Conservation (phyloP, 2,888 invertebrate species). For the Apamea monoglypha region DNA sequence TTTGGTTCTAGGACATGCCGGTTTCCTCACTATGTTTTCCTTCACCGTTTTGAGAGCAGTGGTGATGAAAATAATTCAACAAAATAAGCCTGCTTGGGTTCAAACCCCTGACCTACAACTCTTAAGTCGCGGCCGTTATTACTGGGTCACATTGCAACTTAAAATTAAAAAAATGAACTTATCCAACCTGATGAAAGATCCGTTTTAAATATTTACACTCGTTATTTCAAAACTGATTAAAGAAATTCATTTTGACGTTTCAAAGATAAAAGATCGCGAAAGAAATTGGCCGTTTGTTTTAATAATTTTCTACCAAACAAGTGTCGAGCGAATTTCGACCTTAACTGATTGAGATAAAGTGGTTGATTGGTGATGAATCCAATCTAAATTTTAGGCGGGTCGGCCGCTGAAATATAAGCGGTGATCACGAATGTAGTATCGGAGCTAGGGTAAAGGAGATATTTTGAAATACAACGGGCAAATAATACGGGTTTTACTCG, state of each 20-base stretch:
- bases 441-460: slow-evolving; percentile 58
- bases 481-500: neutral
- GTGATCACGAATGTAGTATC: slow-evolving; percentile 76
- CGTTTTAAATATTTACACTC: slow-evolving; percentile 60
- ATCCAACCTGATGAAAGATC: slow-evolving; percentile 34
- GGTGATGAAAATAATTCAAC: too few species aligned
- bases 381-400: slow-evolving; percentile 86
- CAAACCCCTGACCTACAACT: too few species aligned
- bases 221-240: slow-evolving; percentile 62
- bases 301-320: slow-evolving; percentile 44
- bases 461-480: neutral
- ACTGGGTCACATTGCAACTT: neutral
- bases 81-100: too few species aligned
- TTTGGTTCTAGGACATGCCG: too few species aligned
- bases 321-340: slow-evolving; percentile 62
- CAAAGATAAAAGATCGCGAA: slow-evolving; percentile 69
- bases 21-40: too few species aligned
- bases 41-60: too few species aligned
- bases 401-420: slow-evolving; percentile 81
- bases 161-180: neutral
- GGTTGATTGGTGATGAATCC: slow-evolving; percentile 68
- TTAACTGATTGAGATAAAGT: slow-evolving; percentile 63
- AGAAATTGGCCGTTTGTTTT: slow-evolving; percentile 71
- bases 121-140: too few species aligned
- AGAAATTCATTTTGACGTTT: slow-evolving; percentile 69